Evolutionary conservation across 2,888 invertebrate genomes (phyloP), one percentile per base, ranked within the genome.

Genomic region (Dendrolimus houi): DNA sequence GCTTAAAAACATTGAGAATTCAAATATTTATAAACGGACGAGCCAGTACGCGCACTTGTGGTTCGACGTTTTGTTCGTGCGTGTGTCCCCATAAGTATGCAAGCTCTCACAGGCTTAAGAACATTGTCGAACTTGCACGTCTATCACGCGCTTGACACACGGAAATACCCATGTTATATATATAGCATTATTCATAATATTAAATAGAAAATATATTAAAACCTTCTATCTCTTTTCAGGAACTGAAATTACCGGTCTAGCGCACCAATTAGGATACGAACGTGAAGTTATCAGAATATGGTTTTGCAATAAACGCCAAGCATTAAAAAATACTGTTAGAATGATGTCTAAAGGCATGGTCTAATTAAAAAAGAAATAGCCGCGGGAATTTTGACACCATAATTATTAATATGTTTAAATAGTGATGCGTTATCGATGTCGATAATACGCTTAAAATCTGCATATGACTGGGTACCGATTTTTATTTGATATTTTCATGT

Each of bases 281-380:
- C 93, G 99, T 57, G 99, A 99, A 92, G 99, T 99, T 57, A 98
- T 99, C 75, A 92, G 99, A 84, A 99, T 99, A 89, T 99, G 99
- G 99, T 99, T 99, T 90, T 99, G 99, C 91, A 99, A 99, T 91
- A 99, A 99, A 87, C 93, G 99, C 58, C 99, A 99, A 87, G 98
- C 99, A 1, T 92, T 99, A 67, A 99, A 99, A 86, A 99, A 99
- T 82, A 98, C 98, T n/a, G 98, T 98, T 65, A 93, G 97, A 73
- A 96, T 97, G 96, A 97, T 97, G 96, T 96, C 96, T 57, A 96
- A 96, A 89, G 95, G 95, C 69, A 94, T 95, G 94, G 94, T 95
- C 68, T 95, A 94, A 90, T 71, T 61, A 62, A 60, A 60, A 14
- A 47, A 47, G 60, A 3, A 47, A 47, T 47, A 47, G 47, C 12